Evolutionary conservation across 2,113 vertebrate species (phyloP).

Genomic region (Helogale parvula): DNA sequence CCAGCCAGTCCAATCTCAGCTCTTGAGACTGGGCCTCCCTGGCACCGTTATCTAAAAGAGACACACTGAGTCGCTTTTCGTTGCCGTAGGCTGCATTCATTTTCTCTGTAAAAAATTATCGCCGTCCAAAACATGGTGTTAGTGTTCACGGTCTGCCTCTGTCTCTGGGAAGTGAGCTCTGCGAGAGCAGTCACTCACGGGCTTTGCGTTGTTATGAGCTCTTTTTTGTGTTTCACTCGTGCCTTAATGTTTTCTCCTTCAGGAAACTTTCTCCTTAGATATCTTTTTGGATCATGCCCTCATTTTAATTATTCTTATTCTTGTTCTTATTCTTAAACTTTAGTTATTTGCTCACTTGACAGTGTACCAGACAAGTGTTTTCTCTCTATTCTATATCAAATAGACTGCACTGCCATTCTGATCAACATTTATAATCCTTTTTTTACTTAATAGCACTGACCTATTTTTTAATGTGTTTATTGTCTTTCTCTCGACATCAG

Average conservation of each 20-base stretch:
- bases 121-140: neutral
- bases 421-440: neutral
- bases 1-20: neutral
- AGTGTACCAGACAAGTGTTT: neutral
- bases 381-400: neutral
- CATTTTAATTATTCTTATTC: neutral
- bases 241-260: neutral
- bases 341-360: neutral
- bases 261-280: neutral
- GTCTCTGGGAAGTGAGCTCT: neutral
- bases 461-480: neutral
- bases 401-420: neutral
- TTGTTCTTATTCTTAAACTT: no score
- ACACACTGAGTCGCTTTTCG: neutral
- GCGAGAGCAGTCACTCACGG: neutral
- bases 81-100: neutral
- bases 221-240: neutral
- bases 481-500: neutral
- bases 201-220: neutral
- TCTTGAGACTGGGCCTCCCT: neutral
- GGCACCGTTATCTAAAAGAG: neutral
- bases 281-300: neutral
- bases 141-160: neutral
- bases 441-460: constrained; percentile 1
- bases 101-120: neutral